These are phyloP conservation scores for Catocala nupta DNA, from an alignment of 2,888 invertebrate genomes.

Conservation along the genomic window DNA sequence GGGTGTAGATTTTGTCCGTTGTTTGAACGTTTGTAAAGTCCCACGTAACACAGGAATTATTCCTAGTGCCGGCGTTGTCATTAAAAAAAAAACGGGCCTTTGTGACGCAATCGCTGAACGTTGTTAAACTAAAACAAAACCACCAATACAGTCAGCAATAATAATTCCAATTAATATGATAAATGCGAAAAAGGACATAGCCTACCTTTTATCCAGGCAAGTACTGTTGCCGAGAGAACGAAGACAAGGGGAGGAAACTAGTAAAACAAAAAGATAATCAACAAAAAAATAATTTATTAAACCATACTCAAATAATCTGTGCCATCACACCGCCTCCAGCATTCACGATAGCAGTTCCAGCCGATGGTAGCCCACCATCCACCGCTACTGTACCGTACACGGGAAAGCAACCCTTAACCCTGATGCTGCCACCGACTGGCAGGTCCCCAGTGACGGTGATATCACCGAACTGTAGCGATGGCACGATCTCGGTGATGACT, in stretches of 20 bases:
- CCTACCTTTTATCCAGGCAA: too few relatives aligned
- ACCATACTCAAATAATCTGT: conserved; percentile 29
- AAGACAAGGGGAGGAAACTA: neutral
- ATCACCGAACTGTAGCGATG: conserved; percentile 72
- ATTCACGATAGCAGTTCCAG: conserved; percentile 69
- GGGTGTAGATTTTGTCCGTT: too few relatives aligned
- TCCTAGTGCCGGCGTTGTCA: too few relatives aligned
- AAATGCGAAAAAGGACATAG: too few relatives aligned
- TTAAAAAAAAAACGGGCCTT: too few relatives aligned
- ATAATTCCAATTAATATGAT: too few relatives aligned
- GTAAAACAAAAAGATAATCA: conserved; percentile 7
- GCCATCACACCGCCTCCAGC: conserved; percentile 55
- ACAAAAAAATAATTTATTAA: conserved; percentile 36
- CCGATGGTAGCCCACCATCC: conserved; percentile 71
- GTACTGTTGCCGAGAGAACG: too few relatives aligned
- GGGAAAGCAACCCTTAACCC: conserved; percentile 74
- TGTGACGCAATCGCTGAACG: too few relatives aligned
- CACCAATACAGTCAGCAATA: too few relatives aligned
- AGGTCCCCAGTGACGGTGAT: conserved; percentile 70
- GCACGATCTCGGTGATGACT: conserved; percentile 70
- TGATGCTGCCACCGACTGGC: conserved; percentile 73
- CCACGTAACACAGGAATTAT: too few relatives aligned
- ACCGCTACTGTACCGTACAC: conserved; percentile 74
- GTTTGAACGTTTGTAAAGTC: too few relatives aligned
- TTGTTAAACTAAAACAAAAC: too few relatives aligned